Conservation (phyloP, 1,140 invertebrate genomes). For the Bombus waltoni region DNA sequence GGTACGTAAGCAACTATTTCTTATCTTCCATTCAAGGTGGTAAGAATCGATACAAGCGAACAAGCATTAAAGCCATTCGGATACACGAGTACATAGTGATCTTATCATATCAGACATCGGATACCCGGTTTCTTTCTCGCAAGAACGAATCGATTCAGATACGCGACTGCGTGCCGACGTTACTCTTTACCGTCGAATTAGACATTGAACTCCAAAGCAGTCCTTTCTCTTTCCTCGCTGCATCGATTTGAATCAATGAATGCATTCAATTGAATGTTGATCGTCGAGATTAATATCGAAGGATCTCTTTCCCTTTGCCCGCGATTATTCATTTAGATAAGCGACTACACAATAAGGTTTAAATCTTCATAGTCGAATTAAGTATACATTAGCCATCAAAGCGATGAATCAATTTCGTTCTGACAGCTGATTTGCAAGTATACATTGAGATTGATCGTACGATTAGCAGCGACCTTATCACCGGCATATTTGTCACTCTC, state of each 20-base stretch:
- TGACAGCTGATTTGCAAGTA: neutral
- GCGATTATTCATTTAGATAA: neutral
- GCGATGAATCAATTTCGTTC: neutral
- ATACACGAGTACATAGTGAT: constrained; percentile 21
- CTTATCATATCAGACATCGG: constrained; percentile 30
- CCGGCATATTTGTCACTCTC: too few species aligned
- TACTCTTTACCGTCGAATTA: constrained; percentile 26
- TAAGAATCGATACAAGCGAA: constrained; percentile 8
- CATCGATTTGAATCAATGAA: constrained; percentile 2
- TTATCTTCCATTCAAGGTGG: constrained; percentile 30
- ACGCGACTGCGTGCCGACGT: neutral
- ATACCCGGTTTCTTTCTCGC: constrained; percentile 18
- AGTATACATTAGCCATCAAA: neutral
- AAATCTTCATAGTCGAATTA: neutral
- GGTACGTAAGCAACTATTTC: constrained; percentile 1
- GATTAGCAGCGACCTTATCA: neutral
- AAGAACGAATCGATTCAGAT: constrained; percentile 35
- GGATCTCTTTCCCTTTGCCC: neutral
- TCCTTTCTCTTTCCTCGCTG: constrained; percentile 17
- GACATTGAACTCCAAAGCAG: constrained; percentile 26
- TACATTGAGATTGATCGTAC: neutral
- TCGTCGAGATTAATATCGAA: neutral
- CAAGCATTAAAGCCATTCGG: constrained; percentile 14
- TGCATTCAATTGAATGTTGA: constrained; percentile 3
- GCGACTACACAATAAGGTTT: neutral